Conservation (phyloP, 2,797 vertebrate species). For the Choloepus didactylus region DNA sequence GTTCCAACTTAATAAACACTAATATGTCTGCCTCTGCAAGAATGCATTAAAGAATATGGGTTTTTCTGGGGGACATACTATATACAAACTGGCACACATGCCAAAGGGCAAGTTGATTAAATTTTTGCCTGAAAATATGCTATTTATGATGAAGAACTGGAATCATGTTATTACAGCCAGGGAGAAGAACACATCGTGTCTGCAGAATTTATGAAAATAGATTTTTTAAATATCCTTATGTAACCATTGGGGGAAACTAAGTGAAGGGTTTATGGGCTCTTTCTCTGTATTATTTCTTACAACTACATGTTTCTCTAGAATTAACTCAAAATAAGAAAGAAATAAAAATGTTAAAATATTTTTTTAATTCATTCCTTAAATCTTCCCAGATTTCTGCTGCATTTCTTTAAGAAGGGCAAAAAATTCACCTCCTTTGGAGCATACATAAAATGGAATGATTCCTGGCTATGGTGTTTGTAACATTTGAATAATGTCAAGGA, state of each 20-base stretch:
- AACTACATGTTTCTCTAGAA: not conserved
- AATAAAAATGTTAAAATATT: not conserved
- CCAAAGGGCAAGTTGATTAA: not conserved
- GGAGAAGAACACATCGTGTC: not conserved
- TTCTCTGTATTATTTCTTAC: not conserved
- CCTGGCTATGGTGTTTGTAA: not conserved
- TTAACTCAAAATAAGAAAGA: not conserved
- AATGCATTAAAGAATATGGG: too few species aligned
- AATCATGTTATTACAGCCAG: not conserved
- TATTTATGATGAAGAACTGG: not conserved
- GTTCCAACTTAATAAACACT: too few species aligned
- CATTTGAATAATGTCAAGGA: not conserved
- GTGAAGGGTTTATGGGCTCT: not conserved
- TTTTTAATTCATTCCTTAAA: not conserved
- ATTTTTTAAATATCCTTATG: not conserved
- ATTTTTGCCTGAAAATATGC: not conserved
- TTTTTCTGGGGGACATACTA: too few species aligned
- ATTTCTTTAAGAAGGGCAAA: constrained; percentile 73
- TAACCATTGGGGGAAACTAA: not conserved
- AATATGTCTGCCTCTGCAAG: too few species aligned
- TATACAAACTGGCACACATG: not conserved
- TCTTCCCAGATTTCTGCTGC: constrained; percentile 45
- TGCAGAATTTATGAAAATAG: not conserved
- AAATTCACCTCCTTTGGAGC: constrained; percentile 71
- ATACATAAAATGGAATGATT: constrained; percentile 48